Evolutionary conservation across 2,888 invertebrate genomes (phyloP).

Genomic region (Herminia tarsipennalis): DNA sequence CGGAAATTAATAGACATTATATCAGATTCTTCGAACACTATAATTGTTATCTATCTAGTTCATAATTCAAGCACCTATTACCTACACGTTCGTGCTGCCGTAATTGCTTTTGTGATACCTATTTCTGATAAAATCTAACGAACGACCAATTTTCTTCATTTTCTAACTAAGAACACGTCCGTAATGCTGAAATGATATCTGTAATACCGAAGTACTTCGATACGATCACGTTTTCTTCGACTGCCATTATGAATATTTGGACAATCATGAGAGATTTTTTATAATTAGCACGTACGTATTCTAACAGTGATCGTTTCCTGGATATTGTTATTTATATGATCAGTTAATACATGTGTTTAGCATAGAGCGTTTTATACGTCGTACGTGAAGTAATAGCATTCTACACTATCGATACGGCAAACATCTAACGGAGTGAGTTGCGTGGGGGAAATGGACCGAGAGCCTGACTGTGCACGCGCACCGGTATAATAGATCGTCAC

Average conservation of each 20-base stretch:
- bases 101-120: constrained; percentile 45
- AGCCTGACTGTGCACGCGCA: constrained; percentile 79
- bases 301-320: constrained; percentile 6
- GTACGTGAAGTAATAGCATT: constrained; percentile 50
- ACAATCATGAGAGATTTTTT: constrained; percentile 4
- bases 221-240: constrained; percentile 11
- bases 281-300: constrained; percentile 12
- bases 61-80: constrained; percentile 40
- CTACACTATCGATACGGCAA: constrained; percentile 63
- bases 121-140: constrained; percentile 39
- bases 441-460: constrained; percentile 85
- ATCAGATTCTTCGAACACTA: constrained; percentile 29
- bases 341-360: constrained; percentile 2
- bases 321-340: constrained; percentile 5
- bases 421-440: constrained; percentile 79
- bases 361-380: constrained; percentile 16
- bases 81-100: constrained; percentile 32
- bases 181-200: constrained; percentile 13
- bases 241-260: constrained; percentile 1
- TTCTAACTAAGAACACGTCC: constrained; percentile 19
- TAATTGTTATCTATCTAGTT: constrained; percentile 35
- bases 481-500: constrained; percentile 81
- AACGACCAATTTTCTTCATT: constrained; percentile 38
- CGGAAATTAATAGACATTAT: constrained; percentile 26
- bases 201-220: neutral